Conservation (phyloP, 1,140 invertebrate species). For the Plodia interpunctella region DNA sequence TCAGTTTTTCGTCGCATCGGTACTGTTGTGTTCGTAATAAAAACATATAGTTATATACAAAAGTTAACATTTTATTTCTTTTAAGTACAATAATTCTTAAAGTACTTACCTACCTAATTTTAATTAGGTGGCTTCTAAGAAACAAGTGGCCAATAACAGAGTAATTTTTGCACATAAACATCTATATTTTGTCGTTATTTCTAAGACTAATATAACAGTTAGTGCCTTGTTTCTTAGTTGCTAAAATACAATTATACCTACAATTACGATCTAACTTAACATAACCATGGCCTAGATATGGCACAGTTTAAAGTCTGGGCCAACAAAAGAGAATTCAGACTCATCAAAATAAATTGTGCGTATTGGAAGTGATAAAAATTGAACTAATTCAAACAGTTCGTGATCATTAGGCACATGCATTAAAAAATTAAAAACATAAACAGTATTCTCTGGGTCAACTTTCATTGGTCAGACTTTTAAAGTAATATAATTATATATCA, state of each 20-base stretch:
- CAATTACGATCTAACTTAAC: not conserved
- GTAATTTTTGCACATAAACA: not conserved
- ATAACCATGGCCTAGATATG: not conserved
- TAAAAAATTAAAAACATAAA: no score
- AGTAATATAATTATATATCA: no score
- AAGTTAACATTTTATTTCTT: slow-evolving; percentile 38
- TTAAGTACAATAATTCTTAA: no score
- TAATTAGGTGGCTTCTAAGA: slow-evolving; percentile 16
- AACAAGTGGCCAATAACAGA: not conserved
- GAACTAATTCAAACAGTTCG: no score
- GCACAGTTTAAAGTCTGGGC: not conserved
- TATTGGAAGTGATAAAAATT: no score
- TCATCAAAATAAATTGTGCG: no score
- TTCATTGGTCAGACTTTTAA: no score
- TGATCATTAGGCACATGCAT: no score
- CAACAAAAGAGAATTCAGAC: not conserved
- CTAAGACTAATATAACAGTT: not conserved
- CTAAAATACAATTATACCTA: not conserved
- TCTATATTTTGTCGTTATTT: not conserved
- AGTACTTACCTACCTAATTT: no score
- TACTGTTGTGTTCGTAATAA: not conserved
- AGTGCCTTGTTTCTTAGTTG: slow-evolving; percentile 5
- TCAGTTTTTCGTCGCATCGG: not conserved
- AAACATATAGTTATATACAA: slow-evolving; percentile 18
- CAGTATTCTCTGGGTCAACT: no score